Percentiles rank a stretch among this genome's conserved stretches.
Conservation (phyloP, 2,113 vertebrate species). For the Cygnus atratus region DNA sequence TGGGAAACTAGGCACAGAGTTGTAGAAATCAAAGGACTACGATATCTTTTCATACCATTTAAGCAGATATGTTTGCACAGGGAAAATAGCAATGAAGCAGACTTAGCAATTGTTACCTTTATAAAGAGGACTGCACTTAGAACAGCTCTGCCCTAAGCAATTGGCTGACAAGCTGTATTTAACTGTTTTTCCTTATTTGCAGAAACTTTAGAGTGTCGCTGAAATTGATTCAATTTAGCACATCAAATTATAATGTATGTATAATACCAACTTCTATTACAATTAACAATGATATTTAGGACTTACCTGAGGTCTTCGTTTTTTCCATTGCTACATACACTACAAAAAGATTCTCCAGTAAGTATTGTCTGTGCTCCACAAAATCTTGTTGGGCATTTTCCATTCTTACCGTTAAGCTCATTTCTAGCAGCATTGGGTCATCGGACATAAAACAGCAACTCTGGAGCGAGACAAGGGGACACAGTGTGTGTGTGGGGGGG, state of each 20-base stretch:
- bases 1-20: neutral
- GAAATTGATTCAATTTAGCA: neutral
- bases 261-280: neutral
- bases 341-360: constrained; percentile 93
- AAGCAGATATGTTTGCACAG: neutral
- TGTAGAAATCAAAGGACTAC: neutral
- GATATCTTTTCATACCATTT: neutral
- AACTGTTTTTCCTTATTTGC: neutral
- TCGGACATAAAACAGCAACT: constrained; percentile 86
- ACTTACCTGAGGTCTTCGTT: constrained; percentile 76
- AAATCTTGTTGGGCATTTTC: constrained; percentile 84
- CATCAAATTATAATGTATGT: neutral
- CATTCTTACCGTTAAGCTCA: constrained; percentile 86
- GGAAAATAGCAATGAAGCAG: neutral
- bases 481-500: neutral
- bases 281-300: neutral
- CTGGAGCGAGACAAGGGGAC: constrained; percentile 72
- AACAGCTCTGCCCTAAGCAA: neutral
- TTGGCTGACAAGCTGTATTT: neutral
- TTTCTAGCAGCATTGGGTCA: constrained; percentile 84
- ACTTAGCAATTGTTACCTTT: neutral
- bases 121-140: neutral
- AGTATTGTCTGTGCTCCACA: constrained; percentile 91
- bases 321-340: constrained; percentile 83
- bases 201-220: neutral